A percentile compares a stretch with the other conserved stretches of the same genome.
Conservation (phyloP, 2,888 invertebrate genomes). For the Seira sanloemensis region DNA sequence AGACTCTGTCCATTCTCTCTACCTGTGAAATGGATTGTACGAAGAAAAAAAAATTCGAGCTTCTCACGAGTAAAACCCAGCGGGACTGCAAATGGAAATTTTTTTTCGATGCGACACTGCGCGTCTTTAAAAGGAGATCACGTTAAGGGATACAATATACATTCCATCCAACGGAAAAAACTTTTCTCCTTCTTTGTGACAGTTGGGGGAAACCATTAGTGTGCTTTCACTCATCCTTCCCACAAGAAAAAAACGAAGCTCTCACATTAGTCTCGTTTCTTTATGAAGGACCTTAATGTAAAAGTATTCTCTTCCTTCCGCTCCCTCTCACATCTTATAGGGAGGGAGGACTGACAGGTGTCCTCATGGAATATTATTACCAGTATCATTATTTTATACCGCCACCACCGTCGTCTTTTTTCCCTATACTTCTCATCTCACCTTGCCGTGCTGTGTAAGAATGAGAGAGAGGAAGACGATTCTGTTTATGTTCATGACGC, state of each 20-base stretch:
- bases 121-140: too few relatives aligned
- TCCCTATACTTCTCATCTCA: background rate
- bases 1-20: too few relatives aligned
- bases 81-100: background rate
- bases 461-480: background rate
- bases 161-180: background rate
- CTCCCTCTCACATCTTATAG: background rate
- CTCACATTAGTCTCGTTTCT: background rate
- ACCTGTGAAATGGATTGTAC: too few relatives aligned
- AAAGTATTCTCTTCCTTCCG: background rate
- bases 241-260: background rate
- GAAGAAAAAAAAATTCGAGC: background rate
- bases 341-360: background rate
- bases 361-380: background rate
- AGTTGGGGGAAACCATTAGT: conserved; percentile 19
- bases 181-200: background rate
- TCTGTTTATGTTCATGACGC: background rate
- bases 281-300: background rate
- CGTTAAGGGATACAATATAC: too few relatives aligned
- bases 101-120: too few relatives aligned
- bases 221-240: conserved; percentile 19
- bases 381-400: background rate
- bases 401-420: background rate
- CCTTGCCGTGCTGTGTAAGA: background rate
- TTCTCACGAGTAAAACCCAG: background rate